Conservation (phyloP, 2,888 invertebrate species). For the Dorcus parallelipipedus region DNA sequence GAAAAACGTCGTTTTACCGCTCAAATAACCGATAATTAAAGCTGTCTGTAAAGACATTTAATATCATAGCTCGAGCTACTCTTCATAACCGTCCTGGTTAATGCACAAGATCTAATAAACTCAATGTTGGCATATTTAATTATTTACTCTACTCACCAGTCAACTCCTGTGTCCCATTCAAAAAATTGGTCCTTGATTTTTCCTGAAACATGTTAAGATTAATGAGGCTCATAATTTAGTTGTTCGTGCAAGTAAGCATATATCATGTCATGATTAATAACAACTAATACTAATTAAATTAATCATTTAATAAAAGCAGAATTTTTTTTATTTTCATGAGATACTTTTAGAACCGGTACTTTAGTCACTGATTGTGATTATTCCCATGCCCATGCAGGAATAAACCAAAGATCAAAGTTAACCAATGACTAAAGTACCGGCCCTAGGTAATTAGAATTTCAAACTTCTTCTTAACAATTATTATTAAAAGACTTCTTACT, state of each 20-base stretch:
- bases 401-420: too few species aligned
- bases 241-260: too few species aligned
- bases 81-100: not conserved
- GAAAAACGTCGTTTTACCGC: conserved; percentile 13
- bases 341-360: too few species aligned
- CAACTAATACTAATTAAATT: too few species aligned
- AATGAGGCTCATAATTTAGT: too few species aligned
- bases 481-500: too few species aligned
- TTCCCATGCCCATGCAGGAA: too few species aligned
- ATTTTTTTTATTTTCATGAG: not conserved
- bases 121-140: conserved; percentile 2
- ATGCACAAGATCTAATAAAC: conserved; percentile 13
- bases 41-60: conserved; percentile 3
- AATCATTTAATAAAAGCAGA: not conserved
- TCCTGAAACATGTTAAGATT: not conserved
- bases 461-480: too few species aligned
- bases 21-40: conserved; percentile 3
- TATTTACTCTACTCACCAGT: conserved; percentile 1
- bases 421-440: too few species aligned
- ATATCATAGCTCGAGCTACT: not conserved
- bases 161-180: conserved; percentile 10
- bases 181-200: not conserved
- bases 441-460: too few species aligned
- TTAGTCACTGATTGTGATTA: too few species aligned
- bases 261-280: too few species aligned